phyloP scores from a whole-genome alignment of 1,140 invertebrate genomes.

The Nomia melanderi region DNA sequence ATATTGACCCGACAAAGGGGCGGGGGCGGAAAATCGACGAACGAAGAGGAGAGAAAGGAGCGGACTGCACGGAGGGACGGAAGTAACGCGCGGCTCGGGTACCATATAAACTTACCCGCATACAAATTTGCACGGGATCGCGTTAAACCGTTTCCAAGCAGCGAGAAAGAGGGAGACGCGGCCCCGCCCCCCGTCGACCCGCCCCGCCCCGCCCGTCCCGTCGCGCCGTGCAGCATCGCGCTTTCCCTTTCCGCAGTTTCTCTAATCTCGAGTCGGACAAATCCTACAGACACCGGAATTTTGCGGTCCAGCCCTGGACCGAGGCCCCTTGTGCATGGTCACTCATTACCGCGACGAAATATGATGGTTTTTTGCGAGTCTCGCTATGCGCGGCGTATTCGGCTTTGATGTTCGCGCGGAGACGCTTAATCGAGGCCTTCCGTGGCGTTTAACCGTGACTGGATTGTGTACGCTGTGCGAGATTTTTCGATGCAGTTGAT shows the following conservation, averaged over 20 bases:
- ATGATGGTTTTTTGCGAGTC: too few species aligned
- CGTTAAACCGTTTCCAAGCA: slow-evolving; percentile 62
- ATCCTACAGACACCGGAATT: slow-evolving; percentile 5
- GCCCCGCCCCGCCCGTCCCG: background rate
- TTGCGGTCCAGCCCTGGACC: slow-evolving; percentile 19
- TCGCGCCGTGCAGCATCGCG: background rate
- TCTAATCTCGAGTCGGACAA: slow-evolving; percentile 16
- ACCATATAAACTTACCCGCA: slow-evolving; percentile 69
- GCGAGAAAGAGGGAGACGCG: slow-evolving; percentile 4
- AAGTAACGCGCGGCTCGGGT: slow-evolving; percentile 59
- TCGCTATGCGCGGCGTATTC: too few species aligned
- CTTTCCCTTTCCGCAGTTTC: background rate
- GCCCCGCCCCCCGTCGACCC: background rate
- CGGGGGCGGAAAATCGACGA: slow-evolving; percentile 7
- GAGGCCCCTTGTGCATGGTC: background rate
- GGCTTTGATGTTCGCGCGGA: too few species aligned
- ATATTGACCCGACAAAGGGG: slow-evolving; percentile 29
- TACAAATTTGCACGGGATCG: slow-evolving; percentile 69
- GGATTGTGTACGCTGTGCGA: too few species aligned
- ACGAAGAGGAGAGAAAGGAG: background rate
- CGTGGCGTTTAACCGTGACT: too few species aligned
- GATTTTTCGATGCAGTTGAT: too few species aligned
- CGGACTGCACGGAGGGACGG: background rate
- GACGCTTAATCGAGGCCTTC: too few species aligned
- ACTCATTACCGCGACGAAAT: too few species aligned